Evolutionary conservation across 2,888 invertebrate species (phyloP), one percentile per base, ranked within the genome.

Genomic region (Gibbula magus): DNA sequence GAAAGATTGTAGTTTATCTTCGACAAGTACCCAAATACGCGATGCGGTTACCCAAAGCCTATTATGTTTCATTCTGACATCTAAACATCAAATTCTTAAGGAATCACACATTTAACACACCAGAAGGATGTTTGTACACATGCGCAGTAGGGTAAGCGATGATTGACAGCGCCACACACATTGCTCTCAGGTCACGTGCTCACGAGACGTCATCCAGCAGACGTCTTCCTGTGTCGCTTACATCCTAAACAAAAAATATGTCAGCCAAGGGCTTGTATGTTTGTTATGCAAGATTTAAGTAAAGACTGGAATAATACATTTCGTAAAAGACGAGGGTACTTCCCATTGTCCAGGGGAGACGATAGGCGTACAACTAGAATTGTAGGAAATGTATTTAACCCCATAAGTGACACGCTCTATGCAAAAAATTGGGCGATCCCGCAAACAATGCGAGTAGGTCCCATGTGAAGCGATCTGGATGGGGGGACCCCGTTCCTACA

Each of bases 111-210:
- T 35, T 16, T 70, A 35, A 20, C 20, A 16, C 18, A 32, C 32
- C 25, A 20, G 29, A 35, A 18, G 39, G 45, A 45, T 70, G 39
- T 70, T 70, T 70, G 39, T 32, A 70, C 32, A 35, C 70, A 70
- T 70, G 70, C 70, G 70, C 70, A 70, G 70, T 39, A 20, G 35
- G 70, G 35, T 70, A 32, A 39, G 35, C 18, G 29, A 35, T 70
- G 70, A 70, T 70, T 70, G 70, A 70, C 70, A 35, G 29, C 35
- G 70, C 70, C 70, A 70, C 70, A 70, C 70, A 70, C 70, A 39
- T 20, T 35, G 70, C 35, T 20, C 70, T 35, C 39, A 70, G 29
- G 70, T 70, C 70, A 70, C 70, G 70, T 70, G 70, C 70, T 70
- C 70, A 35, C 39, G 35, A 70, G 70, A 70, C 70, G 70, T 70